phyloP scores from a whole-genome alignment of 2,113 vertebrate genomes.

The Calyptomena viridis region DNA sequence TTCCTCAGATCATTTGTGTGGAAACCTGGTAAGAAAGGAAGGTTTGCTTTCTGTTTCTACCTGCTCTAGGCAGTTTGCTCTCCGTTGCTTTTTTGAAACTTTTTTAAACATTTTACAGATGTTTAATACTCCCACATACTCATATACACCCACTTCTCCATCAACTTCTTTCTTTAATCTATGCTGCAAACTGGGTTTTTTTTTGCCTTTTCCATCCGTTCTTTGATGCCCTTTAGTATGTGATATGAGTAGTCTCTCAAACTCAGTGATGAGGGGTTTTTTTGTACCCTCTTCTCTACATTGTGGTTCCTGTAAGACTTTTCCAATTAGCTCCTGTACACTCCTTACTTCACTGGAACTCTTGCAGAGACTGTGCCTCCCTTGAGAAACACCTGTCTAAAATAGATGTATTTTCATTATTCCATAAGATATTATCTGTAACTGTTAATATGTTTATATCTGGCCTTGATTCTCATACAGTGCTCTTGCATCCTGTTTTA shows the following conservation, averaged over 20 bases:
- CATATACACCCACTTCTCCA: accelerated
- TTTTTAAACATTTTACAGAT: not conserved
- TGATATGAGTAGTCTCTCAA: not conserved
- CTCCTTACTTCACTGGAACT: not conserved
- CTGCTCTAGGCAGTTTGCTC: not conserved
- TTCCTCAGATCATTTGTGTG: not conserved
- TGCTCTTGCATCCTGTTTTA: not conserved
- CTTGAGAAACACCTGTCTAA: not conserved
- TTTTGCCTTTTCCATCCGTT: not conserved
- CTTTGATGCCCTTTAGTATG: not conserved
- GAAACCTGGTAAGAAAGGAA: not conserved
- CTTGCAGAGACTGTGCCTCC: not conserved
- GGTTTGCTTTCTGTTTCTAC: not conserved
- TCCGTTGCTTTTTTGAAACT: not conserved
- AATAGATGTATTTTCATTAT: not conserved
- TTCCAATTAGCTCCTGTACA: not conserved
- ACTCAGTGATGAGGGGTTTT: not conserved
- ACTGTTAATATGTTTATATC: not conserved
- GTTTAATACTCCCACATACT: not conserved
- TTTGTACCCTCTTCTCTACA: not conserved
- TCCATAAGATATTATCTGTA: not conserved
- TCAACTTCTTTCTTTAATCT: not conserved
- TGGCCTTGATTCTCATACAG: not conserved
- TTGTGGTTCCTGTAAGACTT: accelerated
- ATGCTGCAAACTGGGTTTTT: not conserved